Evolutionary conservation across 35 echinoderm and acorn worm genomes (phyloP).

Genomic region (Holothuria glaberrima): DNA sequence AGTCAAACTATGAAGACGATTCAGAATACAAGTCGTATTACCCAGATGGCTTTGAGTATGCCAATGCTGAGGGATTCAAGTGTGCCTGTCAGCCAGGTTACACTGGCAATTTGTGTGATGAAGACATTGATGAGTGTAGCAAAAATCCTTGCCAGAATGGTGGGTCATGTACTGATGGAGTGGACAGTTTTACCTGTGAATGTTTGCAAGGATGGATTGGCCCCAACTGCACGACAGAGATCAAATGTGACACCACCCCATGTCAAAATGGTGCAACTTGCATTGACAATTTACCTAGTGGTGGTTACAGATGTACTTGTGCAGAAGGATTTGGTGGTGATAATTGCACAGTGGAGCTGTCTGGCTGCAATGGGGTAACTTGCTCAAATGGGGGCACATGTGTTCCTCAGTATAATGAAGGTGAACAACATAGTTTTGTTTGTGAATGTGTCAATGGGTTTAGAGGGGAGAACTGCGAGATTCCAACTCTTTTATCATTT

Average conservation of each 20-base stretch:
- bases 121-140: conserved; percentile 77
- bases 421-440: conserved; percentile 34
- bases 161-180: conserved; percentile 62
- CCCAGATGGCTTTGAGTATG: conserved; percentile 56
- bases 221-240: conserved; percentile 37
- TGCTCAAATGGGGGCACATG: conserved; percentile 88
- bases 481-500: conserved; percentile 63
- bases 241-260: conserved; percentile 74
- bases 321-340: conserved; percentile 49
- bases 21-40: conserved; percentile 46
- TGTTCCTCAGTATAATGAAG: conserved; percentile 56
- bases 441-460: conserved; percentile 75
- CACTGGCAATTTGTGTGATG: conserved; percentile 62
- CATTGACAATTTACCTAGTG: conserved; percentile 29
- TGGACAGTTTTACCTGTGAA: conserved; percentile 59
- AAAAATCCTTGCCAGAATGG: conserved; percentile 60
- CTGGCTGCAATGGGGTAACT: conserved; percentile 58
- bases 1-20: conserved; percentile 22
- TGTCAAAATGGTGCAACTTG: conserved; percentile 74
- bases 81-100: conserved; percentile 70
- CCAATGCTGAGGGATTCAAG: conserved; percentile 66
- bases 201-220: conserved; percentile 67
- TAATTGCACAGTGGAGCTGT: conserved; percentile 60
- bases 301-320: conserved; percentile 71
- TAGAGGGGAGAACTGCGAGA: conserved; percentile 59